Evolutionary conservation across 2,888 invertebrate species (phyloP).

Genomic region (Polydesmus complanatus): DNA sequence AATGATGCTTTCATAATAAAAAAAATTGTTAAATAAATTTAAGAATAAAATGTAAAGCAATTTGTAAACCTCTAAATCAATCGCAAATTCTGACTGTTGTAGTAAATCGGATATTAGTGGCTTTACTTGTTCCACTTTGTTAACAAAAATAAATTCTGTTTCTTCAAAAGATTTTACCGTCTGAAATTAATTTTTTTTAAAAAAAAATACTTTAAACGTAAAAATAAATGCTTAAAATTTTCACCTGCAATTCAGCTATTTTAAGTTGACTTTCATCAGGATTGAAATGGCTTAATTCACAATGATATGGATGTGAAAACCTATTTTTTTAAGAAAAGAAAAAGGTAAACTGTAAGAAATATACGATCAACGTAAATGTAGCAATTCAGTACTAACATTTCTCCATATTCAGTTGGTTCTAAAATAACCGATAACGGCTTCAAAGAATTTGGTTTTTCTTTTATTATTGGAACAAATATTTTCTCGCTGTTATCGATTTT

Average conservation of each 20-base stretch:
- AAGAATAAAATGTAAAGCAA: neutral
- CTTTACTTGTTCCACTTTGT: slow-evolving; percentile 48
- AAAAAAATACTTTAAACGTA: slow-evolving; percentile 14
- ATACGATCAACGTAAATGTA: neutral
- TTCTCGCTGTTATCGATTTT: slow-evolving; percentile 62
- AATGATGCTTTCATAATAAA: slow-evolving; percentile 52
- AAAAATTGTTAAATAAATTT: slow-evolving; percentile 20
- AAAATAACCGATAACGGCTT: slow-evolving; percentile 62
- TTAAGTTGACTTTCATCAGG: slow-evolving; percentile 41
- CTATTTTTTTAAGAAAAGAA: slow-evolving; percentile 32
- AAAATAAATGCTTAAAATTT: neutral
- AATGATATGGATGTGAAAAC: slow-evolving; percentile 75
- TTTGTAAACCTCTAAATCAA: slow-evolving; percentile 53
- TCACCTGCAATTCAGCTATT: slow-evolving; percentile 28
- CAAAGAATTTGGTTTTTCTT: slow-evolving; percentile 72
- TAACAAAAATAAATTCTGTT: slow-evolving; percentile 54
- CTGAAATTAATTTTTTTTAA: slow-evolving; percentile 24
- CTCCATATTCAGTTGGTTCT: slow-evolving; percentile 48
- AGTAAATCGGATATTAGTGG: slow-evolving; percentile 51
- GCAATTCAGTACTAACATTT: slow-evolving; percentile 21
- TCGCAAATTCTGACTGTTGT: slow-evolving; percentile 57
- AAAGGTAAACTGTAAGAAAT: slow-evolving; percentile 2
- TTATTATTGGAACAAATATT: slow-evolving; percentile 70
- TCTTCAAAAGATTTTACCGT: slow-evolving; percentile 42
- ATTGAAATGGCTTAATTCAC: slow-evolving; percentile 60